Evolutionary conservation across 2,797 vertebrate genomes (phyloP).

Genomic region (Protosalanx chinensis): DNA sequence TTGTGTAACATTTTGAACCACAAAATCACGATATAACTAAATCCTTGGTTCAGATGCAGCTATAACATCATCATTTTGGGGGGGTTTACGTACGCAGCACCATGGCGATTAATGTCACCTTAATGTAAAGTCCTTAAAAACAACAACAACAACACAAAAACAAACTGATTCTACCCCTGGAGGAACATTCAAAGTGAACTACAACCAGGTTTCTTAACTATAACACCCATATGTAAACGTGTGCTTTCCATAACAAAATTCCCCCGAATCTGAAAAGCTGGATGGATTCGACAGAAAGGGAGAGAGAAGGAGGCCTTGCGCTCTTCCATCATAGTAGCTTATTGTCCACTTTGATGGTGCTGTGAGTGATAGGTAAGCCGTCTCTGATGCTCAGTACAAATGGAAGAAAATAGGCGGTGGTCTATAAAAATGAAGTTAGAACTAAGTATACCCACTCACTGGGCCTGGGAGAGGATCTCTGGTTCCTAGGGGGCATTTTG

Average conservation of each 20-base stretch:
- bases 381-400: constrained; percentile 82
- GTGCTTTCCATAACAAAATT: constrained; percentile 81
- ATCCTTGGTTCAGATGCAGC: constrained; percentile 5
- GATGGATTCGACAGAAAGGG: constrained; percentile 82
- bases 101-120: too few relatives aligned
- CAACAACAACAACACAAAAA: too few relatives aligned
- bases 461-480: constrained; percentile 82
- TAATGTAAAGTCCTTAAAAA: too few relatives aligned
- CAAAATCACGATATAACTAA: neutral
- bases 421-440: constrained; percentile 91
- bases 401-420: constrained; percentile 87
- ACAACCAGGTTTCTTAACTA: constrained; percentile 38
- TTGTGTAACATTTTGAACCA: too few relatives aligned
- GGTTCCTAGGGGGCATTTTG: constrained; percentile 88
- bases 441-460: constrained; percentile 94
- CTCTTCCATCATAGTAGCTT: constrained; percentile 76
- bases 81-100: too few relatives aligned
- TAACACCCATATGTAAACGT: constrained; percentile 65
- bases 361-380: constrained; percentile 91
- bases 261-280: constrained; percentile 78
- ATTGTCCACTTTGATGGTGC: constrained; percentile 90
- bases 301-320: constrained; percentile 70
- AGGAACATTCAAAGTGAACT: constrained; percentile 15
- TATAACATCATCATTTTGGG: too few relatives aligned
- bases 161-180: too few relatives aligned